Evolutionary conservation across 2,888 invertebrate genomes (phyloP).

Genomic region (Himalopsyche anomala): DNA sequence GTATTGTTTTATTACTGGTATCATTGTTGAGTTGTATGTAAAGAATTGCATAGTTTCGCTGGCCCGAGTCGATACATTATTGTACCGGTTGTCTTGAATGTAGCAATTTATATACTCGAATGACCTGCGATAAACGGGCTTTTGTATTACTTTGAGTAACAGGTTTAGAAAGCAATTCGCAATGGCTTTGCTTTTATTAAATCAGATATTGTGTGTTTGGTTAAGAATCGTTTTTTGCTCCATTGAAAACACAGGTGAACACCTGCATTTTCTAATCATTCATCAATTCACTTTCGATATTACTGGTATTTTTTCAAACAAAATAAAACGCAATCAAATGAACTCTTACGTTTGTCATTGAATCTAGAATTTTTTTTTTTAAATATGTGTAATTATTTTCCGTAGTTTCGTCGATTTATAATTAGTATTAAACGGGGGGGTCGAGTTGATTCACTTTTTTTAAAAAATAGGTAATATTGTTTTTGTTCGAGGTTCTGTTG

Average conservation of each 20-base stretch:
- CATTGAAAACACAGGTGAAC: slow-evolving; percentile 36
- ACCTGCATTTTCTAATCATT: slow-evolving; percentile 42
- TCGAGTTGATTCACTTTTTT: too few relatives aligned
- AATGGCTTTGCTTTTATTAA: slow-evolving; percentile 35
- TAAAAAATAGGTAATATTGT: too few relatives aligned
- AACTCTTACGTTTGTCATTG: too few relatives aligned
- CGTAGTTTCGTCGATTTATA: too few relatives aligned
- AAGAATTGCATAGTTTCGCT: slow-evolving; percentile 21
- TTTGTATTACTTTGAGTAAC: slow-evolving; percentile 1
- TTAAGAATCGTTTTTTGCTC: slow-evolving; percentile 34
- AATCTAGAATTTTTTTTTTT: too few relatives aligned
- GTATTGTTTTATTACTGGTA: not conserved
- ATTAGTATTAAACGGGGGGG: too few relatives aligned
- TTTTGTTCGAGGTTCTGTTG: too few relatives aligned
- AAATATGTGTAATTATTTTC: too few relatives aligned
- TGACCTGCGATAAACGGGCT: slow-evolving; percentile 32
- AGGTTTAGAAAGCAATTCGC: slow-evolving; percentile 43
- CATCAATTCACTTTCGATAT: slow-evolving; percentile 37
- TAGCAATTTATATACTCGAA: slow-evolving; percentile 35
- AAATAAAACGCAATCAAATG: not conserved
- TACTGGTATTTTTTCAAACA: not conserved
- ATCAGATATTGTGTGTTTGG: slow-evolving; percentile 37
- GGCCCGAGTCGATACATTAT: not conserved
- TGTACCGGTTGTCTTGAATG: slow-evolving; percentile 12
- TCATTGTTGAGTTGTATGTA: not conserved